Evolutionary conservation across 2,888 invertebrate species (phyloP).

Genomic region (Eupsilia transversa): DNA sequence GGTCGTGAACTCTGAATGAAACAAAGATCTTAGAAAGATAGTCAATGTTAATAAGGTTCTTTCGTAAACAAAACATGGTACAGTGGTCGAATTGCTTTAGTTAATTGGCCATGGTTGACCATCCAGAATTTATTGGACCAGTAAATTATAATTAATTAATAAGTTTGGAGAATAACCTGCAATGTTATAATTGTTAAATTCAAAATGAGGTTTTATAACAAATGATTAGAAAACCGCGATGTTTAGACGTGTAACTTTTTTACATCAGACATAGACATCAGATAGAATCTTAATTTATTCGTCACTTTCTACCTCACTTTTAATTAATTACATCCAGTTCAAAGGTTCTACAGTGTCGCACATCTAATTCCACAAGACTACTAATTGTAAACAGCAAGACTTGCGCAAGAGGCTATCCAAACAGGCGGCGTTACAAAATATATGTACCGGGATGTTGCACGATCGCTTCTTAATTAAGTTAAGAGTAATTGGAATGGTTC

Average conservation of each 20-base stretch:
- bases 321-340: conserved; percentile 49
- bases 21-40: conserved; percentile 29
- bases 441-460: conserved; percentile 40
- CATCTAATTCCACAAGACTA: conserved; percentile 27
- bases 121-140: conserved; percentile 1
- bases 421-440: conserved; percentile 45
- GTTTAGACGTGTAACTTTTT: background rate
- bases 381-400: conserved; percentile 41
- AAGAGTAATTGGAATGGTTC: conserved; percentile 47
- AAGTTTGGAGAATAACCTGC: background rate
- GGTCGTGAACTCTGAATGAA: conserved; percentile 30
- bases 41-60: conserved; percentile 28
- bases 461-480: conserved; percentile 47
- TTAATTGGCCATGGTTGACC: background rate
- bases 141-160: too few species aligned
- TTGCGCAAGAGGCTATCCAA: conserved; percentile 38
- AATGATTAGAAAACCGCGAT: background rate
- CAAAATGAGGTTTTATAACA: background rate
- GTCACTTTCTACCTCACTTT: conserved; percentile 10
- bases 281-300: background rate
- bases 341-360: conserved; percentile 39
- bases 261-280: background rate
- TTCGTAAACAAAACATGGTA: conserved; percentile 15
- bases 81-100: background rate
- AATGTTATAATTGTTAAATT: background rate